These are phyloP conservation scores for Epicampocera succincta DNA, from an alignment of 2,888 invertebrate species.

Conservation along the genomic window DNA sequence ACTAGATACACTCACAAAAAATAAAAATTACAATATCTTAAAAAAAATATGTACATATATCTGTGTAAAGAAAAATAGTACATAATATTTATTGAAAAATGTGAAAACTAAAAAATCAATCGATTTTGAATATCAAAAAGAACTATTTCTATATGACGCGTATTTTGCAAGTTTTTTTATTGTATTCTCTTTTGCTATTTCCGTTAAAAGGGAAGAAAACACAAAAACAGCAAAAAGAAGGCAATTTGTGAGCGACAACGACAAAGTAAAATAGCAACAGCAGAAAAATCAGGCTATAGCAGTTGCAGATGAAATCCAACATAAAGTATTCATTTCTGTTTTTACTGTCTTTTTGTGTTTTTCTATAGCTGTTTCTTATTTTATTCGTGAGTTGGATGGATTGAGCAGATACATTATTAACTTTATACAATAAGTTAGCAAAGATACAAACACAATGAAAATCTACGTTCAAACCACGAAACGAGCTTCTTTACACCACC, in stretches of 20 bases:
- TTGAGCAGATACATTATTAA: slow-evolving; percentile 64
- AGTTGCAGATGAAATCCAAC: slow-evolving; percentile 50
- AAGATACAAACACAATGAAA: slow-evolving; percentile 51
- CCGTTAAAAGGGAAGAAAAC: slow-evolving; percentile 68
- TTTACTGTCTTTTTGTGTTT: slow-evolving; percentile 44
- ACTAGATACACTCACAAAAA: slow-evolving; percentile 59
- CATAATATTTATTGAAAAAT: slow-evolving; percentile 16
- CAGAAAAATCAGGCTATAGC: slow-evolving; percentile 24
- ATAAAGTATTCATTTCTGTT: slow-evolving; percentile 62
- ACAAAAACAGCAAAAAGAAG: slow-evolving; percentile 55
- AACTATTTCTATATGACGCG: slow-evolving; percentile 68
- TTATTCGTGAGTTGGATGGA: slow-evolving; percentile 45
- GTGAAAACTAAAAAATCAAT: slow-evolving; percentile 42
- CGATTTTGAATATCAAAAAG: slow-evolving; percentile 58
- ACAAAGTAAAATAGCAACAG: slow-evolving; percentile 35
- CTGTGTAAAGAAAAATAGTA: slow-evolving; percentile 9
- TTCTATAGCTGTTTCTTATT: slow-evolving; percentile 51
- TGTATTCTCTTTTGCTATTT: slow-evolving; percentile 68
- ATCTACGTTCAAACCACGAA: slow-evolving; percentile 46
- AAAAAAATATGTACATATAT: too few relatives aligned
- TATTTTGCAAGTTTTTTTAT: slow-evolving; percentile 66
- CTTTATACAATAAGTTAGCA: slow-evolving; percentile 61
- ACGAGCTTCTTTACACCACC: slow-evolving; percentile 55
- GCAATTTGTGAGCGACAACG: slow-evolving; percentile 51
- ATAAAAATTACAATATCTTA: slow-evolving; percentile 43